Evolutionary conservation across 2,113 vertebrate genomes (phyloP).

Genomic region (Perca flavescens): DNA sequence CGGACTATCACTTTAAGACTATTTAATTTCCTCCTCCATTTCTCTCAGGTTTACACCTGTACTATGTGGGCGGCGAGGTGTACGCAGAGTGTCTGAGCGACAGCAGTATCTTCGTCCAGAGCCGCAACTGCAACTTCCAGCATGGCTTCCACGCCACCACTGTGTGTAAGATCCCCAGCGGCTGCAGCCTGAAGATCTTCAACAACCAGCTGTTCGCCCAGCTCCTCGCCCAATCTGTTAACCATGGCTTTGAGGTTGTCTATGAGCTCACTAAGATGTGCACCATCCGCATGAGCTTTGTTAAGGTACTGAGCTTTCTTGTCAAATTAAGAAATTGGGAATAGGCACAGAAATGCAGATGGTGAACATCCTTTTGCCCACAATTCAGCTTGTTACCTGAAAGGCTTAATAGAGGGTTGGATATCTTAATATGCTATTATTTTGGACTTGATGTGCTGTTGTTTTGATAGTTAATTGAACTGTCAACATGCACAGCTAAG

Average conservation of each 20-base stretch:
- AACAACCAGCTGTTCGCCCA: slow-evolving; percentile 99
- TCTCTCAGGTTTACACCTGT: slow-evolving; percentile 91
- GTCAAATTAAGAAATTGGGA: background rate
- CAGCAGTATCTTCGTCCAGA: slow-evolving; percentile 99
- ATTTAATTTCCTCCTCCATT: background rate
- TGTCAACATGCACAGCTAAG: slow-evolving; percentile 3
- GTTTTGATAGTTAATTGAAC: slow-evolving; percentile 4
- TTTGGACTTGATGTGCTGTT: slow-evolving; percentile 26
- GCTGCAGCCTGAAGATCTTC: slow-evolving; percentile 99
- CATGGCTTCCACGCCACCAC: slow-evolving; percentile 97
- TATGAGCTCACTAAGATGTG: slow-evolving; percentile 99
- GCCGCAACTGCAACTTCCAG: slow-evolving; percentile 99
- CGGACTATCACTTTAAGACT: background rate
- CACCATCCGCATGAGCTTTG: slow-evolving; percentile 98
- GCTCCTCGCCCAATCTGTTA: slow-evolving; percentile 96
- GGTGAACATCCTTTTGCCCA: background rate
- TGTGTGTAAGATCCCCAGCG: slow-evolving; percentile 97
- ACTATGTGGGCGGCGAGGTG: slow-evolving; percentile 96
- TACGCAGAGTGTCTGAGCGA: slow-evolving; percentile 97
- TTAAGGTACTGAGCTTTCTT: slow-evolving; percentile 87
- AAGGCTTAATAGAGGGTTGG: background rate
- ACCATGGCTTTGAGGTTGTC: slow-evolving; percentile 97
- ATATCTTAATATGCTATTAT: slow-evolving; percentile 44
- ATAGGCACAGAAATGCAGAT: background rate
- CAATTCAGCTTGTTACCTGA: background rate